Percentiles rank a stretch among this genome's conserved stretches.
These are phyloP conservation scores for Anguilla megastoma DNA, from an alignment of 2,797 vertebrate genomes.

Conservation along the genomic window DNA sequence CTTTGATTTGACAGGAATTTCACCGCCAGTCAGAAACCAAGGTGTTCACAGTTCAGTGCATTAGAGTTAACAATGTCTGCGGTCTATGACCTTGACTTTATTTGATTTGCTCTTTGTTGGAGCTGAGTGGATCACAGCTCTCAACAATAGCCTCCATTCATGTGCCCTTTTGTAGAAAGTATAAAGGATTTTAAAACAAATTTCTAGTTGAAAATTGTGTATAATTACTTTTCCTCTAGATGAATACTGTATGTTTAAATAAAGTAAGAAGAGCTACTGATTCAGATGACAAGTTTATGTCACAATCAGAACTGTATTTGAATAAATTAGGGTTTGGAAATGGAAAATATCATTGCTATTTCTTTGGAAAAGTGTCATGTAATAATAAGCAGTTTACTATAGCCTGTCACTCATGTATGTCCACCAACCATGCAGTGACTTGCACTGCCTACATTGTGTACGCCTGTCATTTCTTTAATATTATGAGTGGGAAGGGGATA, in stretches of 20 bases:
- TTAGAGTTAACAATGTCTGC: neutral
- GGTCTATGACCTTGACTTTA: neutral
- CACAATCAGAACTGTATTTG: neutral
- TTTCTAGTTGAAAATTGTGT: neutral
- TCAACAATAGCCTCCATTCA: neutral
- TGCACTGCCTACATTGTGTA: neutral
- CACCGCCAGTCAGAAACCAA: neutral
- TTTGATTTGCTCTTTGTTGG: slow-evolving; percentile 12
- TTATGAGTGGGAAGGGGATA: neutral
- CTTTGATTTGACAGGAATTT: slow-evolving; percentile 18
- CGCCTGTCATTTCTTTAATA: neutral
- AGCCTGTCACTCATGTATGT: neutral
- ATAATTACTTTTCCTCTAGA: neutral
- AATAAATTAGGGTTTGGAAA: neutral
- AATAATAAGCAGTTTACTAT: neutral
- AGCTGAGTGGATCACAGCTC: neutral
- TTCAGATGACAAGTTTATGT: neutral
- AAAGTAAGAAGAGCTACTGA: neutral
- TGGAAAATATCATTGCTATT: neutral
- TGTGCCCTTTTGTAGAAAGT: neutral
- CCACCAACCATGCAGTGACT: neutral
- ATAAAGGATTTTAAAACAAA: neutral
- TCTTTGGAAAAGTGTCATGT: neutral
- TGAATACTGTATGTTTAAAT: neutral
- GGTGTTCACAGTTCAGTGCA: slow-evolving; percentile 20